A percentile compares a stretch with the other conserved stretches of the same genome.
phyloP scores from a whole-genome alignment of 92 coral and sea anemone species.

The Meandrina meandrites region DNA sequence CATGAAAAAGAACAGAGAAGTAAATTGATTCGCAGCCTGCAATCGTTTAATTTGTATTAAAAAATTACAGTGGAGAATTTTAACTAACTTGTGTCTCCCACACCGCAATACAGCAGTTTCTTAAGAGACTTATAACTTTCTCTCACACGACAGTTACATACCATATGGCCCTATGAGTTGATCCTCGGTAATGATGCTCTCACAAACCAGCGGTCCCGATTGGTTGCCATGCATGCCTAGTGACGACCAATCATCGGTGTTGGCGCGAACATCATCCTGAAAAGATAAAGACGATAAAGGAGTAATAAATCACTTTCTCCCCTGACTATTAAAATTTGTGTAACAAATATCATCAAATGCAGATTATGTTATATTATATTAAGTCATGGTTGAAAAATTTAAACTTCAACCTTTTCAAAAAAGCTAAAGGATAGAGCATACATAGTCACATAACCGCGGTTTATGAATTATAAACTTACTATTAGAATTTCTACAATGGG shows the following conservation, averaged over 20 bases:
- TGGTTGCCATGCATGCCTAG: slow-evolving; percentile 61
- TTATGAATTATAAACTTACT: no score
- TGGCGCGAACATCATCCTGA: slow-evolving; percentile 55
- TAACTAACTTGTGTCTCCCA: background rate
- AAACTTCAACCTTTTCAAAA: no score
- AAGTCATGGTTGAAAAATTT: no score
- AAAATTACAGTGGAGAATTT: background rate
- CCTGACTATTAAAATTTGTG: no score
- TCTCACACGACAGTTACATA: background rate
- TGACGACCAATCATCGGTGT: slow-evolving; percentile 51
- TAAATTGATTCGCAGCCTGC: no score
- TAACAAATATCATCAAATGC: no score
- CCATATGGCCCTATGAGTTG: slow-evolving; percentile 44
- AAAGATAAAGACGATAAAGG: background rate
- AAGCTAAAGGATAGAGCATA: no score
- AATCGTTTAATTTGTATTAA: background rate
- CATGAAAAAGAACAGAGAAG: background rate
- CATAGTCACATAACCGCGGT: no score
- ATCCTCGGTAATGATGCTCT: slow-evolving; percentile 40
- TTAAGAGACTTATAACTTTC: no score
- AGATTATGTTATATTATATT: no score
- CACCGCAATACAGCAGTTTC: no score
- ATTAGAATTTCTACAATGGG: no score
- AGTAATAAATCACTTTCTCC: background rate
- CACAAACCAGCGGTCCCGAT: slow-evolving; percentile 53